Base-by-base conservation (phyloP, 2,888 invertebrate species). In the Trilocha varians region DNA sequence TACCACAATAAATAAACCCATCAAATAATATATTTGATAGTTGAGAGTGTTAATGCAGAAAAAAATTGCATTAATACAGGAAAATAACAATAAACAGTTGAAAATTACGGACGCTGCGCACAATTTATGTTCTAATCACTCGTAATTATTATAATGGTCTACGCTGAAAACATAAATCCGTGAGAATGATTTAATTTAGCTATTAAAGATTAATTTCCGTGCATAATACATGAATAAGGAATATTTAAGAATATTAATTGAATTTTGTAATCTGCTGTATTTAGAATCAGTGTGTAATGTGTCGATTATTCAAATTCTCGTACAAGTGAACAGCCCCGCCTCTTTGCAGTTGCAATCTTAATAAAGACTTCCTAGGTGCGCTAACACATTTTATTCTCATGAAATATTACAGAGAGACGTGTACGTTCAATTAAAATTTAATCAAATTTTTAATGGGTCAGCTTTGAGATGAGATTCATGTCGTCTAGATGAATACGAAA, bases 351-450 rank as follows among this genome's bases (percentile, higher is more conserved):
- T 69, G 74, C 76, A 82, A 80, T 82, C 74, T 82, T 76, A 82
- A 82, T 84, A 79, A 83, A 84, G 78, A 82, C 78, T 84, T 84
- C 83, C 83, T 84, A 83, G 77, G 57, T 77, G 68, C 68, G 66
- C 57, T 64, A 65, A 68, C 52, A 62, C 69, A 65, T 73, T 73
- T 76, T 73, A 70, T 78, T 76, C 78, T 74, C 72, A 77, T 74
- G 65, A 73, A 69, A 66, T 70, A 71, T 70, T 58, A 58, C 55
- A 55, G 52, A 61, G 8, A 49, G 55, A 57, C 68, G 57, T 72
- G 73, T 72, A 70, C 62, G 56, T 67, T 76, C 78, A 82, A 82
- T 82, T 78, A 73, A 78, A 66, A 62, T 79, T 83, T 79, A 79
- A 83, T 82, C 80, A 80, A 78, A 78, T 70, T 65, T 48, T 60